Evolutionary conservation across 35 echinoderm and acorn worm species (phyloP), one percentile per base, ranked within the genome.

Genomic region (Heliocidaris erythrogramma): DNA sequence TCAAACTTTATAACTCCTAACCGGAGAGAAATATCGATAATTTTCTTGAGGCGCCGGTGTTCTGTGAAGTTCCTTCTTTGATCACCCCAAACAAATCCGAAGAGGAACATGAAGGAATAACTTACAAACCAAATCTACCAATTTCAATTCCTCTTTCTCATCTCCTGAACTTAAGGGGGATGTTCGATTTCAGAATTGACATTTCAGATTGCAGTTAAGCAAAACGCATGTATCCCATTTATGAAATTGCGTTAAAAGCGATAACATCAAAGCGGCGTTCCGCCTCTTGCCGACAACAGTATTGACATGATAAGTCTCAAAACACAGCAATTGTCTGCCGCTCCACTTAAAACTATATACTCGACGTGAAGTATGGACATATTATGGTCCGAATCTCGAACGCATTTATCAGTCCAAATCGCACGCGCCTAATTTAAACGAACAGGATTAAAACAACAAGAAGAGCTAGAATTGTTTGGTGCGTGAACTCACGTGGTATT

Each of bases 141-240:
- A 78, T 78, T 78, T 78, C 18, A 78, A n/a, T 78, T 78, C 27
- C 65, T n/a, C 65, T n/a, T n/a, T 78, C 21, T 56, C 14, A 42
- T 56, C 27, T 21, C 65, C 17, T 8, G 21, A n/a, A 32, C 87
- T 89, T 48, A 89, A 31, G 24, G 7, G 47, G 47, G 87, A 47
- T 89, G 31, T 89, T 47, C 87, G 87, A 89, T 47, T 47, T 89
- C 87, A 47, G 87, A 32, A 89, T 48, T 89, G 87, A 89, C 87
- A 89, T 89, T 89, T 89, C 31, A 89, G 87, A 89, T 89, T 89
- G 87, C 87, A 89, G 87, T 24, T 89, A 89, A 89, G 87, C 87
- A 89, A 47, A 89, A 89, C 87, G 87, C 87, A 89, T 89, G 87
- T 89, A 89, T 42, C 31, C 87, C 47, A 89, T 89, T 89, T 89